Conservation (phyloP, 2,797 vertebrate species). For the Cyclura pinguis region DNA sequence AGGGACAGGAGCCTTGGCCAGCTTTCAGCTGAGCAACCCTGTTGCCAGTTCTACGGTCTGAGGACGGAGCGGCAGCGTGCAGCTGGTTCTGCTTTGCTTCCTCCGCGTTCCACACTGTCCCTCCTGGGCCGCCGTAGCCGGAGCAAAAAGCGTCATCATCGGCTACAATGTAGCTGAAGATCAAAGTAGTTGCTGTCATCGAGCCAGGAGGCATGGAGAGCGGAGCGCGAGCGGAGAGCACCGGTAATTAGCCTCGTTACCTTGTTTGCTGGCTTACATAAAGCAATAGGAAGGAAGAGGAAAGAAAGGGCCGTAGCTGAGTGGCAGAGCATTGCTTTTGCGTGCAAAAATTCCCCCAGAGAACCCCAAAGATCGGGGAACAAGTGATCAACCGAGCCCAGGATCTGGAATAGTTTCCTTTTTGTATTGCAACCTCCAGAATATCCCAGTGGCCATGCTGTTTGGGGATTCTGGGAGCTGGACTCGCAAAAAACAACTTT, state of each 20-base stretch:
- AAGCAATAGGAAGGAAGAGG: not conserved
- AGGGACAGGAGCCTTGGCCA: too few species aligned
- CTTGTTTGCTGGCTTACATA: not conserved
- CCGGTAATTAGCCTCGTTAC: not conserved
- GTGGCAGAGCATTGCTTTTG: not conserved
- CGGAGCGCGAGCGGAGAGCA: not conserved
- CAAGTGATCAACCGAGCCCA: too few species aligned
- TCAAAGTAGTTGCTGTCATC: accelerated
- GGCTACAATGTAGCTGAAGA: not conserved
- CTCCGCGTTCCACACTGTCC: not conserved
- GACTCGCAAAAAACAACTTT: too few species aligned
- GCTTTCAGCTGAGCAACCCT: too few species aligned
- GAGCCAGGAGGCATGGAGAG: not conserved
- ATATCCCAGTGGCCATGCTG: too few species aligned
- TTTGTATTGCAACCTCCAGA: too few species aligned
- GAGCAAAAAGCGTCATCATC: not conserved
- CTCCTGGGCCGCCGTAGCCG: slow-evolving; percentile 17
- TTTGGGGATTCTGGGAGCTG: too few species aligned
- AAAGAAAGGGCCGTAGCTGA: not conserved
- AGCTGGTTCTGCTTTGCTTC: accelerated
- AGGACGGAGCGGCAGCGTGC: too few species aligned
- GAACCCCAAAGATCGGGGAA: too few species aligned
- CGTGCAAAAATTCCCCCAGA: too few species aligned
- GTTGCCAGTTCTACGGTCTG: too few species aligned
- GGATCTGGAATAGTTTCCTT: too few species aligned